Evolutionary conservation across 2,797 vertebrate species (phyloP).

Genomic region (Poecile montanus): DNA sequence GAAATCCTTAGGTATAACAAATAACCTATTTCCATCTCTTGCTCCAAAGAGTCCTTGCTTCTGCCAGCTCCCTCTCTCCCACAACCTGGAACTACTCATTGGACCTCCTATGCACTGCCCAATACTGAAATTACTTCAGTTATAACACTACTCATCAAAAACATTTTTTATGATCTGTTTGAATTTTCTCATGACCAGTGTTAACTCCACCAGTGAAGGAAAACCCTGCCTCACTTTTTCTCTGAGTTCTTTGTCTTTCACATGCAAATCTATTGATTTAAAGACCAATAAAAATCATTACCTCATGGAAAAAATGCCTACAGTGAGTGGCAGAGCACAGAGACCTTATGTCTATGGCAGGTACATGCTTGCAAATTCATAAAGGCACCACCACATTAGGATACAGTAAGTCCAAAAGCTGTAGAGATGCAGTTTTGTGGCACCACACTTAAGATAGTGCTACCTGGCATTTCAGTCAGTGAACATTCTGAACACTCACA

Average conservation of each 20-base stretch:
- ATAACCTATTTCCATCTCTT: neutral
- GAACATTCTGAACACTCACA: neutral
- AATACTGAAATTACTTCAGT: neutral
- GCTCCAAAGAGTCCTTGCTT: neutral
- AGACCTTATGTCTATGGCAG: neutral
- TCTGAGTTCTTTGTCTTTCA: neutral
- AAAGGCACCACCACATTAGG: neutral
- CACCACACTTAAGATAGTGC: neutral
- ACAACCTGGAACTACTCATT: neutral
- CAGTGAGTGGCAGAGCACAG: neutral
- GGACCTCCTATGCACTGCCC: neutral
- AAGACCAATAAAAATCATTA: neutral
- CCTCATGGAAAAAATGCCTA: neutral
- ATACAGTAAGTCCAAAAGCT: neutral
- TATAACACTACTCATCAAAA: neutral
- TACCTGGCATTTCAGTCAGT: neutral
- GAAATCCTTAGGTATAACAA: neutral
- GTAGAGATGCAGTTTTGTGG: neutral
- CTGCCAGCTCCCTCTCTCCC: neutral
- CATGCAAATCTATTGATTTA: neutral
- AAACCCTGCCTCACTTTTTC: neutral
- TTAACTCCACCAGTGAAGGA: neutral
- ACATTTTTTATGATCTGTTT: neutral
- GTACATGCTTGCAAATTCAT: neutral
- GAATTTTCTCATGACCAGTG: neutral